Evolutionary conservation across 2,113 vertebrate genomes (phyloP), one percentile per base, ranked within the genome.

Genomic region (Pavo muticus): DNA sequence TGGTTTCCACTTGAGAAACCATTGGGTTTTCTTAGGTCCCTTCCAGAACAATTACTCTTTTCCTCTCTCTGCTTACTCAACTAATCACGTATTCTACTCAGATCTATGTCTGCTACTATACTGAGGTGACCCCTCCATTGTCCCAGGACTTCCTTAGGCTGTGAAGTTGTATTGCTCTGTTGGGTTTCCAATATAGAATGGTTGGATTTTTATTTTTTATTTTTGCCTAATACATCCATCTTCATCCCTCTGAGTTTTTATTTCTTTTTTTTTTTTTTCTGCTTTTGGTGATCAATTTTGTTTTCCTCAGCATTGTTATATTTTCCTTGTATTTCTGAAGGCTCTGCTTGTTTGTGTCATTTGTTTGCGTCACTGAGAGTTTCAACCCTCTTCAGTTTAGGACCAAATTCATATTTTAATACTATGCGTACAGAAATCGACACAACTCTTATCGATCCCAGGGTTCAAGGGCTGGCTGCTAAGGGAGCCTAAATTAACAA

Each of bases 191-290:
- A 1, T 10, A 23, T 0, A 4, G 24, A 78, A 69, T 15, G 8
- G 11, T 4, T 16, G 47, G 35, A 40, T 60, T 30, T 9, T 56
- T 73, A 5, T 11, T 3, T n/a, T 45, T 59, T 25, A 35, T n/a
- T 37, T 2, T 1, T 3, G 35, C 3, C 5, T 37, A 40, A 11
- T 21, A 21, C 1, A 0, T 6, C 35, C 13, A 37, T 32, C 67
- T 52, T 67, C 11, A 4, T 14, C 2, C 32, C 47, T 57, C 8
- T 27, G 7, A 18, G 10, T 5, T 32, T n/a, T 8, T 35, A 17
- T 30, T 54, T 54, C 27, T 52, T 39, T 76, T 32, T 25, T 19
- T 29, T 25, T 44, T 47, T 83, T 47, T 83, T 50, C 68, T 88
- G 23, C 39, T 65, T 69, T 40, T 39, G 6, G 1, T 39, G 15